A percentile compares a stretch with the other conserved stretches of the same genome.
phyloP scores from a whole-genome alignment of 1,140 invertebrate genomes.

The Araneus ventricosus region DNA sequence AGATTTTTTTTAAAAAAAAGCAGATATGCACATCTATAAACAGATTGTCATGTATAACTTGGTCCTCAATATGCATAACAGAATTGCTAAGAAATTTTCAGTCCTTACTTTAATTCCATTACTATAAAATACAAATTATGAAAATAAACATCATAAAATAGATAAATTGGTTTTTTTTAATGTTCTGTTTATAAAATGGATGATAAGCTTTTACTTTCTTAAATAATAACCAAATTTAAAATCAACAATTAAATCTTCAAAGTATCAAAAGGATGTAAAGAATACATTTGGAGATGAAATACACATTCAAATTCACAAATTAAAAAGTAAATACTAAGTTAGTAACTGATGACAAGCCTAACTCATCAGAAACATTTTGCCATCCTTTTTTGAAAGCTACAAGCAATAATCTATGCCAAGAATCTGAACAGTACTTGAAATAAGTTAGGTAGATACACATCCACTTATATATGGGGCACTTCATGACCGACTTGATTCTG shows the following conservation, averaged over 20 bases:
- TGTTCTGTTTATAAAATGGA: conserved; percentile 35
- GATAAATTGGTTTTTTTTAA: neutral
- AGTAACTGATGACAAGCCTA: neutral
- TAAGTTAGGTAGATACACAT: conserved; percentile 19
- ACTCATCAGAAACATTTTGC: conserved; percentile 17
- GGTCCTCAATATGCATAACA: neutral
- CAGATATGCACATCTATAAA: neutral
- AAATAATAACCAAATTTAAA: neutral
- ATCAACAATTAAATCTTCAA: neutral
- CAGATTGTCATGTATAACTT: neutral
- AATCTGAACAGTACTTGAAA: conserved; percentile 23
- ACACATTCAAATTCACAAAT: neutral
- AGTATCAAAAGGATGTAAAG: neutral
- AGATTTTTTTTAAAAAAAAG: neutral
- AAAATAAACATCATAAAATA: no score
- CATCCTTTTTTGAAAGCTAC: conserved; percentile 4
- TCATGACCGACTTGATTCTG: neutral
- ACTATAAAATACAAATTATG: neutral
- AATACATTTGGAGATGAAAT: neutral
- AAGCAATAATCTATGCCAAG: conserved; percentile 21
- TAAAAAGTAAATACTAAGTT: neutral
- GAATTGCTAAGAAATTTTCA: neutral
- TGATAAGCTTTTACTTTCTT: conserved; percentile 18
- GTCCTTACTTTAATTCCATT: neutral
- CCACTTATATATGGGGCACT: neutral